These are phyloP conservation scores for Bellardia bayeri DNA, from an alignment of 2,888 invertebrate genomes.

Conservation along the genomic window DNA sequence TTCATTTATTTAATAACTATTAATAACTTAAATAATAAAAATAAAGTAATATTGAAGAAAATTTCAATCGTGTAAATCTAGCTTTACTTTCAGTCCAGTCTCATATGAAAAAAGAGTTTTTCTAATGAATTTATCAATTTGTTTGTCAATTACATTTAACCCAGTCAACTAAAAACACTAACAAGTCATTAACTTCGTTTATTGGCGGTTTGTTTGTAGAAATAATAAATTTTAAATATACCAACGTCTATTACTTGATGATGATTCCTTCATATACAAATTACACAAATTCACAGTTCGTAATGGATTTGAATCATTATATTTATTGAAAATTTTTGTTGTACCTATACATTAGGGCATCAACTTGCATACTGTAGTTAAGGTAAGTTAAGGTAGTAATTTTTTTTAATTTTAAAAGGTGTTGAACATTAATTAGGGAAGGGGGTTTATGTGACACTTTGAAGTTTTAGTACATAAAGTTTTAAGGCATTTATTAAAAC, in stretches of 20 bases:
- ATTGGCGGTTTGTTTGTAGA: slow-evolving; percentile 9
- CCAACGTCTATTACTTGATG: slow-evolving; percentile 27
- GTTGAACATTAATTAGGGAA: too few species aligned
- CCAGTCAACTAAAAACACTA: background rate
- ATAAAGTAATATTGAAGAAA: too few species aligned
- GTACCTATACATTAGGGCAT: background rate
- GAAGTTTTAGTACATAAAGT: too few species aligned
- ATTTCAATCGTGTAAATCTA: too few species aligned
- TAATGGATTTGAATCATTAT: slow-evolving; percentile 48
- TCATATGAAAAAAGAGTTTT: slow-evolving; percentile 16
- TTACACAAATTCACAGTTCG: slow-evolving; percentile 46
- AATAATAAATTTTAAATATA: slow-evolving; percentile 15
- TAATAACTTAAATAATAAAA: too few species aligned
- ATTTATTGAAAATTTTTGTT: slow-evolving; percentile 23
- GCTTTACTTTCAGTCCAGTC: background rate
- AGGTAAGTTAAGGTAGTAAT: background rate
- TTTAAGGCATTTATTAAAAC: too few species aligned
- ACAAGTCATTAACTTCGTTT: slow-evolving; percentile 54
- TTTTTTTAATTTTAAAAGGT: background rate
- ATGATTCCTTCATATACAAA: slow-evolving; percentile 18
- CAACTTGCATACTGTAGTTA: background rate
- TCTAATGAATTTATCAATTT: slow-evolving; percentile 25
- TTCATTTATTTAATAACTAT: too few species aligned
- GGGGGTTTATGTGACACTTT: too few species aligned
- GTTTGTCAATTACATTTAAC: slow-evolving; percentile 31